Evolutionary conservation across 2,888 invertebrate species (phyloP).

Genomic region (Leptinotarsa rubiginosa): DNA sequence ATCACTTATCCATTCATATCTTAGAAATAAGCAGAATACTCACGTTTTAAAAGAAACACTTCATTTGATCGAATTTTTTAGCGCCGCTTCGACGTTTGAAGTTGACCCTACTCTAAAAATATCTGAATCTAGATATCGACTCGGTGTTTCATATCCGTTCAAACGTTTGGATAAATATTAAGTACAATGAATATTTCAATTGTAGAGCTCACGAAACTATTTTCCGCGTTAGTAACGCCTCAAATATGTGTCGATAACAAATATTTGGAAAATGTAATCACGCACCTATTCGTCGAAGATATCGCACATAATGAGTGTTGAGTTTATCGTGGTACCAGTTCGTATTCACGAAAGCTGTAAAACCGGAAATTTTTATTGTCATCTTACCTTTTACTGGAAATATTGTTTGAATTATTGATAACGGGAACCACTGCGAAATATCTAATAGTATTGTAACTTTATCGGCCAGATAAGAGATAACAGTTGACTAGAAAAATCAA

Average conservation of each 20-base stretch:
- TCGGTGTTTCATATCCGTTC: slow-evolving; percentile 22
- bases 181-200: not conserved
- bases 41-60: slow-evolving; percentile 18
- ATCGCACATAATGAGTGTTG: not conserved
- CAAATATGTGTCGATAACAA: slow-evolving; percentile 17
- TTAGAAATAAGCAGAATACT: slow-evolving; percentile 4
- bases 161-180: slow-evolving; percentile 21
- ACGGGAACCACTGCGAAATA: not conserved
- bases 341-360: not conserved
- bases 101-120: slow-evolving; percentile 37
- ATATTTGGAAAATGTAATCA: slow-evolving; percentile 13
- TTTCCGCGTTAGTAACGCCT: not conserved
- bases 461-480: not conserved
- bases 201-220: not conserved
- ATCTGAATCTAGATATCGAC: slow-evolving; percentile 31
- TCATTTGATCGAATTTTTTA: slow-evolving; percentile 1
- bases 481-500: not conserved
- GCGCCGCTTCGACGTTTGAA: not conserved
- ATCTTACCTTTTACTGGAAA: not conserved
- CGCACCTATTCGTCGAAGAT: not conserved
- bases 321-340: not conserved
- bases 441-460: not conserved
- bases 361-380: slow-evolving; percentile 6
- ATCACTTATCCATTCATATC: not conserved
- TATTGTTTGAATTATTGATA: not conserved